phyloP scores from a whole-genome alignment of 2,797 vertebrate genomes.

The Poliocrania exsul region DNA sequence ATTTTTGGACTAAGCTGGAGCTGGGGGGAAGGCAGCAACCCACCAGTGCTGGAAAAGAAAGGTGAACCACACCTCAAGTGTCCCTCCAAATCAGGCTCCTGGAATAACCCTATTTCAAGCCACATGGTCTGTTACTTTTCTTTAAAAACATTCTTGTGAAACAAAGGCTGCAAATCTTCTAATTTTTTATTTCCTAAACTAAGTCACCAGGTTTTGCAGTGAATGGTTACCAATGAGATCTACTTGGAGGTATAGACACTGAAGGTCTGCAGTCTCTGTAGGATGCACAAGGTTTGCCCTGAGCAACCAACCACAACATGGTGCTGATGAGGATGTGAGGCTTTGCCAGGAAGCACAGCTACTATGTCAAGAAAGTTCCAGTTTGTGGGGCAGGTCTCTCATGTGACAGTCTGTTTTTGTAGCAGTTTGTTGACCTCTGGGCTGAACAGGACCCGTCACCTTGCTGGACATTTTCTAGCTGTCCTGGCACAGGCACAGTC shows the following conservation, averaged over 20 bases:
- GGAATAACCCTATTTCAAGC: background rate
- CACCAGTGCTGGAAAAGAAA: accelerated
- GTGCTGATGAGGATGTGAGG: accelerated
- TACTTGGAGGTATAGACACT: background rate
- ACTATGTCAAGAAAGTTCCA: background rate
- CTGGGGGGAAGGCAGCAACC: background rate
- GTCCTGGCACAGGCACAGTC: background rate
- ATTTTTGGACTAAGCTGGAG: background rate
- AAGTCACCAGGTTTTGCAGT: background rate
- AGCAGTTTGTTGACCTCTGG: background rate
- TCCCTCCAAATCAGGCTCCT: background rate
- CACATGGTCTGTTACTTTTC: accelerated
- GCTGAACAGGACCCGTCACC: background rate
- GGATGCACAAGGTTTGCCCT: background rate
- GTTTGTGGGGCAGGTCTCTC: background rate
- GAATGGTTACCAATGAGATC: background rate
- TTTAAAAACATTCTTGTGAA: background rate
- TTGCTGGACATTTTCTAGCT: background rate
- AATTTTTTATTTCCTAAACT: background rate
- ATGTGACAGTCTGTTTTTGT: background rate
- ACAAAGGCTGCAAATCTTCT: background rate
- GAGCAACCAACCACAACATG: accelerated
- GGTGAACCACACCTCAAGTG: background rate
- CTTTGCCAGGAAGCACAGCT: background rate
- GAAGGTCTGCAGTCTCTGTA: background rate